phyloP scores from a whole-genome alignment of 2,888 invertebrate species.

The Rapana venosa region DNA sequence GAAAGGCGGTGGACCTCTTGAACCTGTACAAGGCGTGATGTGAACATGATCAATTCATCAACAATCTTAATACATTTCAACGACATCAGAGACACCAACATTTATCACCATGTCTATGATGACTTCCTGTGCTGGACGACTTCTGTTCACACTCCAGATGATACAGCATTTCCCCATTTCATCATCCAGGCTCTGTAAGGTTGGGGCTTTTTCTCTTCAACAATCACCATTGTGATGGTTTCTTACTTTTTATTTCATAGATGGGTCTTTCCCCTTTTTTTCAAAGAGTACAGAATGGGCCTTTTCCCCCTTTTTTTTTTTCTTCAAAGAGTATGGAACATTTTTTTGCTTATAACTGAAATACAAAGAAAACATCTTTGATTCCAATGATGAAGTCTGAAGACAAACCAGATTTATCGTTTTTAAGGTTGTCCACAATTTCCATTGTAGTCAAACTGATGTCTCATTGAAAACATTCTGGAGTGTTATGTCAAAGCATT shows the following conservation, averaged over 20 bases:
- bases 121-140: neutral
- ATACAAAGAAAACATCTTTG: too few relatives aligned
- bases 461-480: too few relatives aligned
- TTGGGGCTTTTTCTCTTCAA: neutral
- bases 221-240: too few relatives aligned
- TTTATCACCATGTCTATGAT: neutral
- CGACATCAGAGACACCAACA: neutral
- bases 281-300: too few relatives aligned
- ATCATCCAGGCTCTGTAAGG: too few relatives aligned
- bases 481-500: too few relatives aligned
- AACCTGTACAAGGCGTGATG: conserved; percentile 36
- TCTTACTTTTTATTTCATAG: too few relatives aligned
- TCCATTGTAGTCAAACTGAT: too few relatives aligned
- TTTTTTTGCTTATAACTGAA: neutral
- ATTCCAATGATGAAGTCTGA: neutral
- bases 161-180: neutral
- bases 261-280: neutral
- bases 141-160: neutral
- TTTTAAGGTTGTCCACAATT: too few relatives aligned
- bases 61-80: neutral
- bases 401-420: too few relatives aligned
- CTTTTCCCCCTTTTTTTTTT: neutral
- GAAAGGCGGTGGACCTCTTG: conserved; percentile 45
- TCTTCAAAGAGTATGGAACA: neutral
- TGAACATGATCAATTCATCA: neutral